Conservation (phyloP, 2,888 invertebrate species). For the Ephialtes manifestator region DNA sequence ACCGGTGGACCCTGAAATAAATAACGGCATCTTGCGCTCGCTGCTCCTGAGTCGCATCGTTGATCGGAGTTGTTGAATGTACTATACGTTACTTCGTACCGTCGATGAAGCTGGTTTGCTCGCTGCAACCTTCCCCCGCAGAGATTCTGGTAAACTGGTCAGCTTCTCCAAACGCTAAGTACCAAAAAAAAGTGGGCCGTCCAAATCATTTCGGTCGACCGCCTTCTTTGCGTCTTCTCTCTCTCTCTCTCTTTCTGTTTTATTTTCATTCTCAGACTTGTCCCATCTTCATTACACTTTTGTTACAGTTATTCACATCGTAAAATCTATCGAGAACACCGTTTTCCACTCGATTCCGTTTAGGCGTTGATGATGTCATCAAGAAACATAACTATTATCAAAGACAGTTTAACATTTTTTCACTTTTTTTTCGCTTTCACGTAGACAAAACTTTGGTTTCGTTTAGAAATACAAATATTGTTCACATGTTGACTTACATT, state of each 20-base stretch:
- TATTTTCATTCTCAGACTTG: not conserved
- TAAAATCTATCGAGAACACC: not conserved
- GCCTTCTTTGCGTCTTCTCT: not conserved
- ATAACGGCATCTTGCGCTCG: slow-evolving; percentile 60
- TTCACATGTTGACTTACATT: too few species aligned
- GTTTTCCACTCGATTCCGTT: not conserved
- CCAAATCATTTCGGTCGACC: slow-evolving; percentile 5
- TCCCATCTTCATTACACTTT: not conserved
- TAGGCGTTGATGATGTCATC: not conserved
- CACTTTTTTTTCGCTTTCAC: too few species aligned
- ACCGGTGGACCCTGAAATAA: slow-evolving; percentile 53
- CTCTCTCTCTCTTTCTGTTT: not conserved
- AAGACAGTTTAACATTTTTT: too few species aligned
- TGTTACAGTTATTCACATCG: slow-evolving; percentile 25
- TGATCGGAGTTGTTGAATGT: not conserved
- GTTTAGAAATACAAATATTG: too few species aligned
- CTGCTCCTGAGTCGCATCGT: slow-evolving; percentile 5
- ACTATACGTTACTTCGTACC: not conserved
- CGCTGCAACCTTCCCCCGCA: not conserved
- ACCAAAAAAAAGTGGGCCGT: slow-evolving; percentile 57
- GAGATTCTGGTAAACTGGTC: not conserved
- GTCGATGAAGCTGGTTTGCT: slow-evolving; percentile 19
- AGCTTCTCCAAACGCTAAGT: slow-evolving; percentile 9
- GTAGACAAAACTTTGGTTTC: too few species aligned
- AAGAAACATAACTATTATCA: too few species aligned